A percentile compares a stretch with the other conserved stretches of the same genome.
phyloP scores from a whole-genome alignment of 2,113 vertebrate genomes.

The Callithrix jacchus region DNA sequence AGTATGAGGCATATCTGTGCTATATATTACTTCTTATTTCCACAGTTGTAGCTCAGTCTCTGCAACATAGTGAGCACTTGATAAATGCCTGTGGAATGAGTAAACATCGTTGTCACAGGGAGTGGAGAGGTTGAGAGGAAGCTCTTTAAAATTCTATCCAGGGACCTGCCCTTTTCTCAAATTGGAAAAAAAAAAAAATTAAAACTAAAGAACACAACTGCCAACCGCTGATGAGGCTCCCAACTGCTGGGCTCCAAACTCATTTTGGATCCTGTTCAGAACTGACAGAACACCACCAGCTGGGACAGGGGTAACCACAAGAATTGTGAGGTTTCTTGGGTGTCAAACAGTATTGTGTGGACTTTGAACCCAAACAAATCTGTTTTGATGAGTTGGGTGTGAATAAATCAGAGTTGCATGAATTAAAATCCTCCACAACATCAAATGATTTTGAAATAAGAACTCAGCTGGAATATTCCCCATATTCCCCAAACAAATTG shows the following conservation, averaged over 20 bases:
- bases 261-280: not conserved
- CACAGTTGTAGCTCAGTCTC: not conserved
- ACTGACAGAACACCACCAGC: rapidly evolving
- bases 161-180: not conserved
- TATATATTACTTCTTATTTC: no score
- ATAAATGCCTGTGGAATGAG: not conserved
- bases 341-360: not conserved
- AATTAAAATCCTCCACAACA: not conserved
- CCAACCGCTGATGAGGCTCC: not conserved
- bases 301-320: not conserved
- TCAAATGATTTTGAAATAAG: not conserved
- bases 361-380: not conserved
- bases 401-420: not conserved
- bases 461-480: not conserved
- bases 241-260: not conserved
- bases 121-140: not conserved
- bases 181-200: not conserved
- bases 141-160: not conserved
- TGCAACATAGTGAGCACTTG: not conserved
- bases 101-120: not conserved
- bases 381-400: not conserved
- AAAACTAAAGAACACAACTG: not conserved
- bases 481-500: not conserved
- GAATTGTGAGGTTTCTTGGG: not conserved
- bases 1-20: not conserved